Conservation (phyloP, 2,113 vertebrate genomes). For the Chrysemys picta region DNA sequence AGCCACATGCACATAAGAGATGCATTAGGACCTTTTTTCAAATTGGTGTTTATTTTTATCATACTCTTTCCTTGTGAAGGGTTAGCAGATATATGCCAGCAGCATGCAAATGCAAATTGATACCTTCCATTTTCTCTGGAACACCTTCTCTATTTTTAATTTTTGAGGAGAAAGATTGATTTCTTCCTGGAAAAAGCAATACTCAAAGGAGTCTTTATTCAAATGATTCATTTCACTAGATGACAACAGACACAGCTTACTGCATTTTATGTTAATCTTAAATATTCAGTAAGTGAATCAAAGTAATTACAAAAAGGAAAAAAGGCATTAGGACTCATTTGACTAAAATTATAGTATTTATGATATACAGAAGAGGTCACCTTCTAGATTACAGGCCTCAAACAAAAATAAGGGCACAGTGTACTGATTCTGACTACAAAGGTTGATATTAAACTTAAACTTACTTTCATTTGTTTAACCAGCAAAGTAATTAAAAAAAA, state of each 20-base stretch:
- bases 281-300: not conserved
- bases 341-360: accelerated
- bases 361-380: not conserved
- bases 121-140: not conserved
- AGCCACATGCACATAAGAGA: not conserved
- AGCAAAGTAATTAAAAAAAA: not conserved
- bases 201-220: not conserved
- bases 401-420: not conserved
- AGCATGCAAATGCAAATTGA: not conserved
- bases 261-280: not conserved
- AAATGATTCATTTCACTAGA: not conserved
- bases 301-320: not conserved
- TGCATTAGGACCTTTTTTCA: not conserved
- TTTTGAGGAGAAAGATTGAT: not conserved
- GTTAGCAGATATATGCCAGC: not conserved
- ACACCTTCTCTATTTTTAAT: not conserved
- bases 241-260: not conserved
- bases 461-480: not conserved
- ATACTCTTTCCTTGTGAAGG: not conserved
- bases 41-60: not conserved
- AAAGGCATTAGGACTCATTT: not conserved
- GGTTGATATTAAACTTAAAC: not conserved
- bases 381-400: accelerated
- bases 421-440: not conserved
- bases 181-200: not conserved